phyloP scores from a whole-genome alignment of 2,888 invertebrate genomes.

The Xanthorhoe designata region DNA sequence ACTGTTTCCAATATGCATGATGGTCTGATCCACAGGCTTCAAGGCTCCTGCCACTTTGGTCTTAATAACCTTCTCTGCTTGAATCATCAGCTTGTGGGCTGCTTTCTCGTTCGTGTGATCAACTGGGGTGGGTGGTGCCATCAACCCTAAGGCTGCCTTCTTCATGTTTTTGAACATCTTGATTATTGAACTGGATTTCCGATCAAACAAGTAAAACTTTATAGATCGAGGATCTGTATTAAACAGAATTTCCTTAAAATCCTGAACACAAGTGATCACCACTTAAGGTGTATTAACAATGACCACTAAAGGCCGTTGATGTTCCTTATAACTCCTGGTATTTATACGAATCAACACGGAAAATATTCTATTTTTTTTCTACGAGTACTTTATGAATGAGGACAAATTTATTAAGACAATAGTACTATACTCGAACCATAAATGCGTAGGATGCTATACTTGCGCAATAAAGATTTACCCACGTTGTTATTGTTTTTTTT shows the following conservation, averaged over 20 bases:
- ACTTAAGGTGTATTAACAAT: constrained; percentile 30
- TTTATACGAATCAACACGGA: constrained; percentile 21
- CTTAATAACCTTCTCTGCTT: constrained; percentile 17
- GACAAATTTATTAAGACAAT: constrained; percentile 4
- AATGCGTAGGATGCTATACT: constrained; percentile 6
- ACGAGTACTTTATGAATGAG: constrained; percentile 3
- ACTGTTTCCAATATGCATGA: constrained; percentile 18
- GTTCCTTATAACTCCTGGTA: constrained; percentile 11
- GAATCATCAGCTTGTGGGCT: constrained; percentile 1
- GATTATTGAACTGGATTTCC: constrained; percentile 25
- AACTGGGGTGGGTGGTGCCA: constrained; percentile 20
- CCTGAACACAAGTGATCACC: constrained; percentile 35
- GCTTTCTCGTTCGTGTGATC: constrained; percentile 5
- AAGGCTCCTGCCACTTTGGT: constrained; percentile 23
- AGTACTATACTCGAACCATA: background rate
- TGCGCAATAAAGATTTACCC: constrained; percentile 4
- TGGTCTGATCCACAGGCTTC: constrained; percentile 23
- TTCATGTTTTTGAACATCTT: constrained; percentile 29
- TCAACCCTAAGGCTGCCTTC: constrained; percentile 15
- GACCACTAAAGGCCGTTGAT: constrained; percentile 26
- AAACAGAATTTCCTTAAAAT: constrained; percentile 32
- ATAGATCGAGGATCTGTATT: constrained; percentile 33
- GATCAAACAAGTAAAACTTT: constrained; percentile 29
- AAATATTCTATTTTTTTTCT: constrained; percentile 12
- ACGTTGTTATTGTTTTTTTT: constrained; percentile 5